Evolutionary conservation across 2,888 invertebrate species (phyloP), one percentile per base, ranked within the genome.

Genomic region (Cremastinae sp.): DNA sequence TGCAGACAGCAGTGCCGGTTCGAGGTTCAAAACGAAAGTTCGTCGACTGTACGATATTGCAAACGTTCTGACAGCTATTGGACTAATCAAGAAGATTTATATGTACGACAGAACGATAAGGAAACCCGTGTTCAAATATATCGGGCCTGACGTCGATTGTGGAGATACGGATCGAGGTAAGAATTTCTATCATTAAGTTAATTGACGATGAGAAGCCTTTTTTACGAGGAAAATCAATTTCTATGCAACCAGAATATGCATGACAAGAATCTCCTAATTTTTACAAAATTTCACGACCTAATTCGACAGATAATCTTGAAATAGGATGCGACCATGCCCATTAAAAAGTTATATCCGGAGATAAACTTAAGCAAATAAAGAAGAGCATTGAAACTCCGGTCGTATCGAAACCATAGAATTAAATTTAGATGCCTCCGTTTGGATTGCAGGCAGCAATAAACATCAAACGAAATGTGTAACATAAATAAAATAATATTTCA

Each of bases 21-120:
- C 92, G 18, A 91, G 92, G 82, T 92, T 92, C 89, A 91, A 93
- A 90, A 94, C 94, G 35, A 94, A 94, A 91, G 93, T 94, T 76
- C 91, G 95, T 75, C 91, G 95, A 79, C 91, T 95, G 35, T 95
- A 95, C 89, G 95, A 95, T 88, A 95, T 95, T 83, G 95, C 95
- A 74, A 95, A 95, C 90, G 94, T 95, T 80, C 91, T 95, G 82
- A 93, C 94, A 80, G 94, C 94, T 75, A 92, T 95, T 87, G 93
- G 93, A 82, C 91, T 95, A 80, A 94, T 95, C 85, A 92, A 92
- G 85, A 95, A 94, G 88, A 93, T 94, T 74, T 92, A 92, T 73
- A 92, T 92, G 81, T 91, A 91, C 81, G 92, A 90, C 90, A 89
- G 92, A 90, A 87, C 91, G 41, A 90, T 93, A 83, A 92, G 93